Conservation (phyloP, 35 echinoderm and acorn worm genomes). For the Patiria miniata region DNA sequence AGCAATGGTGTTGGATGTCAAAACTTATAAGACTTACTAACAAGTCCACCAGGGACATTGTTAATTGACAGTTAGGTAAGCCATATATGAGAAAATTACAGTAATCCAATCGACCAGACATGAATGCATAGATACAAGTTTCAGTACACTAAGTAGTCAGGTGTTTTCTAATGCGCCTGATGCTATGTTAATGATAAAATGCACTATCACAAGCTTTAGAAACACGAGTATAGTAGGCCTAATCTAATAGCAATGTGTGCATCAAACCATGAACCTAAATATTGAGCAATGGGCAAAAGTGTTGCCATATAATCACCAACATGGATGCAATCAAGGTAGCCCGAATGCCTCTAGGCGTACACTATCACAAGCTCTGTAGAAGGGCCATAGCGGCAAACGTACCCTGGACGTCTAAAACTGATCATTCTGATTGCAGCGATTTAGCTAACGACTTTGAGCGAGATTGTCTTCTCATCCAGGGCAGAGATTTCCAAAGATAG, state of each 20-base stretch:
- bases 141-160: neutral
- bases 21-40: slow-evolving; percentile 15
- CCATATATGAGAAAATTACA: slow-evolving; percentile 54
- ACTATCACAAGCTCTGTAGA: no score
- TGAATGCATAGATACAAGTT: slow-evolving; percentile 18
- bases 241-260: neutral
- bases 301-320: neutral
- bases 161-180: no score
- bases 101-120: slow-evolving; percentile 47
- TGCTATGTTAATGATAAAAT: no score
- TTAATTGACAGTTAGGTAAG: slow-evolving; percentile 9
- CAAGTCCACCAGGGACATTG: slow-evolving; percentile 8
- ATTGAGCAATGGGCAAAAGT: neutral
- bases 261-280: slow-evolving; percentile 4
- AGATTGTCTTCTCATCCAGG: no score
- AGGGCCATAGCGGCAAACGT: no score
- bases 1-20: slow-evolving; percentile 35
- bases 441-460: no score
- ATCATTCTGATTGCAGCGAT: no score
- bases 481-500: no score
- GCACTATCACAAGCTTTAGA: neutral
- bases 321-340: neutral
- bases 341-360: no score
- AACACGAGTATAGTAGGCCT: neutral
- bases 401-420: no score